These are phyloP conservation scores for Rousettus madagascariensis DNA, from an alignment of 2,797 vertebrate genomes.

Conservation along the genomic window DNA sequence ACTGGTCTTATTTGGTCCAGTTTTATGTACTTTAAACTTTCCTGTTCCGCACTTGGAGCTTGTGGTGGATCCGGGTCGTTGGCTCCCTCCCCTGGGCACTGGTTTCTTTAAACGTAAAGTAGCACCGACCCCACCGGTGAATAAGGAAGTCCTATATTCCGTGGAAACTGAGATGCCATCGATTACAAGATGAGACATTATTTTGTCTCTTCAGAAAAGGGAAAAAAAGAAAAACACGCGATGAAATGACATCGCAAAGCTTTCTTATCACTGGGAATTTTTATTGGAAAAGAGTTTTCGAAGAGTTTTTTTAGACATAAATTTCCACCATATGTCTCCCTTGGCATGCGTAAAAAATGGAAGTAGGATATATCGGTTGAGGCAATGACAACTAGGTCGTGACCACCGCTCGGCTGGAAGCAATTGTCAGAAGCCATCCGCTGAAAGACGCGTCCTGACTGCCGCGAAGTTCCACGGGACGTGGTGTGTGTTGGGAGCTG, in stretches of 20 bases:
- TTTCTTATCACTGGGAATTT: not conserved
- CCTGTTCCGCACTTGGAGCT: not conserved
- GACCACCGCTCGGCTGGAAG: not conserved
- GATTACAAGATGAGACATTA: not conserved
- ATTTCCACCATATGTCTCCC: not conserved
- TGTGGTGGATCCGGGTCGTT: not conserved
- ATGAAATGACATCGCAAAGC: not conserved
- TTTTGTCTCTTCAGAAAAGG: not conserved
- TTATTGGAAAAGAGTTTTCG: not conserved
- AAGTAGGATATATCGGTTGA: not conserved
- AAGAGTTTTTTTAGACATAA: not conserved
- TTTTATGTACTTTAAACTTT: not conserved
- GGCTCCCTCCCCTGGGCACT: not conserved
- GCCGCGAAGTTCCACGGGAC: not conserved
- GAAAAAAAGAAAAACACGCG: not conserved
- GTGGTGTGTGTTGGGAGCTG: not conserved
- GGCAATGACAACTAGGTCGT: not conserved
- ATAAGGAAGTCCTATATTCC: not conserved
- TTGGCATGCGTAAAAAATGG: not conserved
- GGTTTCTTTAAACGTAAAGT: not conserved
- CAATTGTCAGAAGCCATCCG: not conserved
- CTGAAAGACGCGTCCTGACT: not conserved
- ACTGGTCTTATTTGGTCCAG: not conserved
- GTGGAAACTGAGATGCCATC: not conserved
- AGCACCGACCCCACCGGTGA: fast-evolving